Evolutionary conservation across 2,888 invertebrate species (phyloP), one percentile per base, ranked within the genome.

Genomic region (Diadromus collaris): DNA sequence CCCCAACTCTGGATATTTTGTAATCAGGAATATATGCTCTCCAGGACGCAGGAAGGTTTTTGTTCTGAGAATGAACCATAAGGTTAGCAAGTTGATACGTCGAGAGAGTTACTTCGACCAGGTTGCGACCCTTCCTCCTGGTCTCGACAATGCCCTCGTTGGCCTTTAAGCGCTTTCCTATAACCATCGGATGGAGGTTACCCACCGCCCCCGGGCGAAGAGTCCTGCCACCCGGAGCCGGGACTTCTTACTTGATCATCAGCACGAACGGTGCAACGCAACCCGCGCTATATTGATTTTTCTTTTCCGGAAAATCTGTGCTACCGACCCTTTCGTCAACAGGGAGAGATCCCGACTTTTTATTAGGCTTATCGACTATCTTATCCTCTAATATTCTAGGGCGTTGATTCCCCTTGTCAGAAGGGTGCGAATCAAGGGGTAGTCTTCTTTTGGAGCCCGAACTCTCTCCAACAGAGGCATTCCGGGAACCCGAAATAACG

Each of bases 81-180:
- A 29, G 60, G 71, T 71, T 71, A 2, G 71, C 71, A 0, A 44
- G 16, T 6, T 41, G 32, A 24, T 44, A 56, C 2, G 58, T 29
- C 4, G 32, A 2, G 9, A 48, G 21, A 2, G 13, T 61, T 1
- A 71, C 32, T 41, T 61, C 44, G 2, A 61, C 58, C 5, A 71
- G 44, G n/a, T 61, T 61, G 2, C 29, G 41, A 10, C 71, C 61
- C 13, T 61, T 71, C n/a, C 71, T 41, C 38, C 21, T 56, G 1
- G n/a, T 69, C 19, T 41, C 24, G 1, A 19, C 21, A 5, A 19
- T 24, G 7, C 54, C 5, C 1, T 54, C 32, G n/a, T 13, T 13
- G n/a, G 34, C 13, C 56, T 24, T 41, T 16, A 21, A 24, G 51
- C 58, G 27, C 6, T 69, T 56, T 2, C 54, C 41, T 1, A 56